phyloP scores from a whole-genome alignment of 2,888 invertebrate species.

The Coremacera marginata region DNA sequence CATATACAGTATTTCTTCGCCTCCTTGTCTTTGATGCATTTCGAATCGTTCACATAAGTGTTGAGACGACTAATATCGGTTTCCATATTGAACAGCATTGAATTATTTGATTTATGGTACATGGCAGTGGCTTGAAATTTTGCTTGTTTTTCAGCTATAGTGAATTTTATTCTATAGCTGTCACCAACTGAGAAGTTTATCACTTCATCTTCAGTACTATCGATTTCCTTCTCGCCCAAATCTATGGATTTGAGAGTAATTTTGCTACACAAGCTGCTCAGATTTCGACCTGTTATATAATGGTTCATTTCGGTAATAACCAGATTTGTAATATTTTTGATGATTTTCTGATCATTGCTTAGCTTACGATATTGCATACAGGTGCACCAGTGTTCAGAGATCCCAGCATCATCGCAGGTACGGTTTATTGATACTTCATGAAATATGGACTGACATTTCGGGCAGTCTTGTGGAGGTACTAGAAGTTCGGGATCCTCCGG shows the following conservation, averaged over 20 bases:
- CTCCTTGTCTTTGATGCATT: constrained; percentile 52
- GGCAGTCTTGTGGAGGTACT: constrained; percentile 70
- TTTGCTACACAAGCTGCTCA: constrained; percentile 50
- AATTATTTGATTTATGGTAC: constrained; percentile 45
- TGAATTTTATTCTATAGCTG: constrained; percentile 45
- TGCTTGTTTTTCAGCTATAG: background rate
- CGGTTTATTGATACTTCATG: constrained; percentile 73
- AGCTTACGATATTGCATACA: constrained; percentile 72
- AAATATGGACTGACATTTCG: constrained; percentile 77
- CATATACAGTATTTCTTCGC: constrained; percentile 62
- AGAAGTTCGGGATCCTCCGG: constrained; percentile 49
- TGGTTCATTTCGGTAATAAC: constrained; percentile 54
- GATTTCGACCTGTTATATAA: constrained; percentile 49
- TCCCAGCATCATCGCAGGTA: constrained; percentile 77
- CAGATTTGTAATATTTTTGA: constrained; percentile 38
- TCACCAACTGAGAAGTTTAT: background rate
- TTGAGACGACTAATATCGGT: constrained; percentile 54
- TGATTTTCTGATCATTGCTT: constrained; percentile 14
- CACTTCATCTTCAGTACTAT: constrained; percentile 12
- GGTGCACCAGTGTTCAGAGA: constrained; percentile 82
- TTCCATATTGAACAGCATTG: constrained; percentile 49
- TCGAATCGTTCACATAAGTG: constrained; percentile 48
- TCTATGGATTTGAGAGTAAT: constrained; percentile 46
- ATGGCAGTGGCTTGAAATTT: constrained; percentile 52
- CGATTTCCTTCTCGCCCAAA: constrained; percentile 24